These are phyloP conservation scores for Ptilonorhynchus violaceus DNA, from an alignment of 2,113 vertebrate species.

Conservation along the genomic window DNA sequence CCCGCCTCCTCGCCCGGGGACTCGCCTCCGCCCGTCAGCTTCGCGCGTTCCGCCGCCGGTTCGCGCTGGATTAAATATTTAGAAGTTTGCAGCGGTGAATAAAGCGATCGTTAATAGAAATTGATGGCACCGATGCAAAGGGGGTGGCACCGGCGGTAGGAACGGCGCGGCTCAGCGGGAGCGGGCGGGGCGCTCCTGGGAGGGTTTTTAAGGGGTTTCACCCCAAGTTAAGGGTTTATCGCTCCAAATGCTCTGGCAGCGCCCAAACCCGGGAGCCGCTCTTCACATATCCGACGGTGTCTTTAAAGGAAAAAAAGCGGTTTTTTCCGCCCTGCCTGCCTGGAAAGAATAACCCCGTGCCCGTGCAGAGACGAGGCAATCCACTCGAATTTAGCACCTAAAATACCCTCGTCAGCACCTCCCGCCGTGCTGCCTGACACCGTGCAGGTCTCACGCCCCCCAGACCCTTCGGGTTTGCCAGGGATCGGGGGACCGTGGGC, in stretches of 20 bases:
- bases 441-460: neutral
- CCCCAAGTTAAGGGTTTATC: neutral
- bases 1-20: neutral
- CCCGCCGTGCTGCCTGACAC: neutral
- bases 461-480: neutral
- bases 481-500: neutral
- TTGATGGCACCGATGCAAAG: conserved; percentile 37
- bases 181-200: neutral
- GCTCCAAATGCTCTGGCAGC: neutral
- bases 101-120: conserved; percentile 53
- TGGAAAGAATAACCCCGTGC: neutral
- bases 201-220: conserved; percentile 19
- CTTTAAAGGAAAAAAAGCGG: neutral
- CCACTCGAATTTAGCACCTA: neutral
- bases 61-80: conserved; percentile 62
- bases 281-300: neutral
- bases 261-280: neutral
- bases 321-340: neutral
- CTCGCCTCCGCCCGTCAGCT: neutral
- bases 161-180: neutral
- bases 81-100: conserved; percentile 59
- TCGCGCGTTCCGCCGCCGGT: neutral
- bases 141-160: neutral
- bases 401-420: neutral
- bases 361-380: neutral